Conservation (phyloP, 2,888 invertebrate species). For the Ophion obscuratus region DNA sequence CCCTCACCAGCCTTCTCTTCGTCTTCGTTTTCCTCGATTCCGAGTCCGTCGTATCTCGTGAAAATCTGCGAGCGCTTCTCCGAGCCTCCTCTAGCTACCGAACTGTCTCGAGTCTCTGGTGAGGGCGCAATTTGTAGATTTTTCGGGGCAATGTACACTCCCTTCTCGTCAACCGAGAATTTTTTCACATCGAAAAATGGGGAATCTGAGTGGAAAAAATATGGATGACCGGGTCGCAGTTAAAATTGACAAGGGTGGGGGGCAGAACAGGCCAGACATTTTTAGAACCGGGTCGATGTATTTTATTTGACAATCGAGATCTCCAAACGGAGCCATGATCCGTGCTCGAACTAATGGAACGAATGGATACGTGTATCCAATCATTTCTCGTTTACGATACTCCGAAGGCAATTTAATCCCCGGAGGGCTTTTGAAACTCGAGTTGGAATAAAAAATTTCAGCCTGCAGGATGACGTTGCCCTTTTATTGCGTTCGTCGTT, state of each 20-base stretch:
- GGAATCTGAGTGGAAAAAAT: neutral
- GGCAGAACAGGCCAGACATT: no score
- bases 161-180: neutral
- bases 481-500: neutral
- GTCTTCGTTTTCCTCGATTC: conserved; percentile 22
- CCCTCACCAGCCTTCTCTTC: conserved; percentile 4
- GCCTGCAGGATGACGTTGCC: neutral
- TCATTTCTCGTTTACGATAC: neutral
- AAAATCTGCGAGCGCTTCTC: neutral
- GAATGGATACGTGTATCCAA: neutral
- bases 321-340: neutral
- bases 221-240: neutral
- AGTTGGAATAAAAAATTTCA: neutral
- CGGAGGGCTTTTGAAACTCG: neutral
- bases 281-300: no score
- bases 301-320: neutral
- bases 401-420: neutral
- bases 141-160: neutral
- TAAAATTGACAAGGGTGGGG: no score
- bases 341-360: neutral
- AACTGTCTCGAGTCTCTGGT: conserved; percentile 23
- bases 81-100: neutral
- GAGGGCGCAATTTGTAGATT: conserved; percentile 17
- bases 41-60: conserved; percentile 7
- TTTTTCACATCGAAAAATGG: neutral